These are phyloP conservation scores for Prinia subflava DNA, from an alignment of 2,113 vertebrate species.

Conservation along the genomic window DNA sequence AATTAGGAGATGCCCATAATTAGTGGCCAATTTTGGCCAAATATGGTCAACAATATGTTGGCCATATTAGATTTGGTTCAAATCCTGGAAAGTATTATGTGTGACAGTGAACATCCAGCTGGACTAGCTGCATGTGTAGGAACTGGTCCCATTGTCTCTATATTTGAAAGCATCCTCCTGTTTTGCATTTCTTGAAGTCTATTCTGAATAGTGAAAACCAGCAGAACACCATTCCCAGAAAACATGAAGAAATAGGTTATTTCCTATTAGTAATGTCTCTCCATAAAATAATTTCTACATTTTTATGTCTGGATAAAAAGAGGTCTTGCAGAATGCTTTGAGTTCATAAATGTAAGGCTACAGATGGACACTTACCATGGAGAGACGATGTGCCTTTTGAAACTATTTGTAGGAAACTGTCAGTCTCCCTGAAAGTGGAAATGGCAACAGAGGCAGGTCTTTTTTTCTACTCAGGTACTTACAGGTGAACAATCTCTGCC, in stretches of 20 bases:
- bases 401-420: conserved; percentile 34
- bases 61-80: background rate
- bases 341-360: conserved; percentile 13
- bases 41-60: too few relatives aligned
- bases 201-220: conserved; percentile 46
- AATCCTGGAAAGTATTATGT: background rate
- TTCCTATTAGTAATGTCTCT: conserved; percentile 30
- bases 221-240: background rate
- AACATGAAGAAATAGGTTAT: background rate
- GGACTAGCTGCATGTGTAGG: conserved; percentile 23
- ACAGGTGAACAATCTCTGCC: conserved; percentile 40
- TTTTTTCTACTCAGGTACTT: conserved; percentile 64
- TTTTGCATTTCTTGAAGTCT: conserved; percentile 25
- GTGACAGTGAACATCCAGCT: background rate
- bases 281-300: background rate
- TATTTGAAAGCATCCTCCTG: background rate
- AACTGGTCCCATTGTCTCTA: background rate
- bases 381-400: conserved; percentile 62
- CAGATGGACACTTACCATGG: background rate
- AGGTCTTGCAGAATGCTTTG: conserved; percentile 29
- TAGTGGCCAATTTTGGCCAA: background rate
- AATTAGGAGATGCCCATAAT: background rate
- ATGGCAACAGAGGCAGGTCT: conserved; percentile 35
- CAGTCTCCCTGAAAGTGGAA: background rate
- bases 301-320: background rate